Percentiles rank a stretch among this genome's conserved stretches.
Conservation (phyloP, 2,113 vertebrate species). For the Nansenia antarctica region DNA sequence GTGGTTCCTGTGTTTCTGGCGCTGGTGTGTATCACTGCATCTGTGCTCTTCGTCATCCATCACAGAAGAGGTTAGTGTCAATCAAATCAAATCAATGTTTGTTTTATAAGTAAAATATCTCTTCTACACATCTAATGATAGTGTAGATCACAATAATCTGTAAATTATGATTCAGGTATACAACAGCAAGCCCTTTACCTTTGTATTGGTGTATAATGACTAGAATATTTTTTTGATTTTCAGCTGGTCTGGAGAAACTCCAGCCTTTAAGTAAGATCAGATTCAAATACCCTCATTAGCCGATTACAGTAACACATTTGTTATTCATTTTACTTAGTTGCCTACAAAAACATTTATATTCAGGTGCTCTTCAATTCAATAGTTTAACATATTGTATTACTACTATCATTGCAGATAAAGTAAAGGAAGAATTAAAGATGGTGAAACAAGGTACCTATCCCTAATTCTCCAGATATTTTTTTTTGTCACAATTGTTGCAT, state of each 20-base stretch:
- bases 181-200: too few relatives aligned
- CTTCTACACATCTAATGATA: not conserved
- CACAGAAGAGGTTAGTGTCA: not conserved
- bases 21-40: not conserved
- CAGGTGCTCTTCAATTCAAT: not conserved
- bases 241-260: not conserved
- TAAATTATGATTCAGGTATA: too few relatives aligned
- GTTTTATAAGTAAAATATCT: too few relatives aligned
- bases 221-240: not conserved
- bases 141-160: too few relatives aligned
- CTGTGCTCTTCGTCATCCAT: not conserved
- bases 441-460: not conserved
- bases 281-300: too few relatives aligned
- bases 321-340: not conserved
- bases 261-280: not conserved
- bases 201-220: too few relatives aligned
- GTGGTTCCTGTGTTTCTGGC: not conserved
- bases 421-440: not conserved
- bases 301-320: not conserved
- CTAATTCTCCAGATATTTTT: too few relatives aligned
- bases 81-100: not conserved
- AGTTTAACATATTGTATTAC: not conserved
- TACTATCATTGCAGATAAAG: not conserved
- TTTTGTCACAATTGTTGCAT: not conserved
- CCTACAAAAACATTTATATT: not conserved